A percentile compares a stretch with the other conserved stretches of the same genome.
Conservation (phyloP, 1,140 invertebrate genomes). For the Drosophila auraria region DNA sequence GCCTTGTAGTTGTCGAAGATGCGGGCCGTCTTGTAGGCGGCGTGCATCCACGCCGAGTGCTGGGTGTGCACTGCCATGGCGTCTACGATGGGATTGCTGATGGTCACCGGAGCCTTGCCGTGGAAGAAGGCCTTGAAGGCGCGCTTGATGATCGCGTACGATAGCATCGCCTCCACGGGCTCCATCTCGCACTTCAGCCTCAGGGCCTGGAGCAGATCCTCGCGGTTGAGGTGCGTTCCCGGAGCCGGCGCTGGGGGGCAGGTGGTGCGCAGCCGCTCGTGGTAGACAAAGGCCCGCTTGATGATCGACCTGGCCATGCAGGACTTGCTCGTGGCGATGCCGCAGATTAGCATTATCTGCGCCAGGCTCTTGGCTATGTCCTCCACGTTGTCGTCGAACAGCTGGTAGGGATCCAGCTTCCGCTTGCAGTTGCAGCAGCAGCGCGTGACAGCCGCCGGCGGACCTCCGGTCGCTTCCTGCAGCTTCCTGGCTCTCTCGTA, state of each 20-base stretch:
- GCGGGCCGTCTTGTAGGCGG: slow-evolving; percentile 54
- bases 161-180: slow-evolving; percentile 65
- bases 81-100: slow-evolving; percentile 66
- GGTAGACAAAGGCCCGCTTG: slow-evolving; percentile 68
- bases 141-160: slow-evolving; percentile 68
- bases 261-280: slow-evolving; percentile 52
- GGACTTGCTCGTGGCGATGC: slow-evolving; percentile 59
- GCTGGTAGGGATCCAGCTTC: slow-evolving; percentile 63
- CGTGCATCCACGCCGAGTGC: slow-evolving; percentile 63
- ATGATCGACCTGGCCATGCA: slow-evolving; percentile 60
- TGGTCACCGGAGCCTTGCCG: slow-evolving; percentile 51
- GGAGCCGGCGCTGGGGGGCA: slow-evolving; percentile 17
- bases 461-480: not conserved
- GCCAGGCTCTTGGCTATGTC: slow-evolving; percentile 63
- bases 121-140: slow-evolving; percentile 73
- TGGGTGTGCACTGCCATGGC: slow-evolving; percentile 56
- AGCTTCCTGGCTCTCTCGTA: slow-evolving; percentile 16
- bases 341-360: slow-evolving; percentile 71
- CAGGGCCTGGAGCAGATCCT: slow-evolving; percentile 67
- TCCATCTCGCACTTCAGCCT: slow-evolving; percentile 67
- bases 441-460: not conserved
- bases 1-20: slow-evolving; percentile 71
- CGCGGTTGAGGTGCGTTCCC: slow-evolving; percentile 52
- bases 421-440: slow-evolving; percentile 65
- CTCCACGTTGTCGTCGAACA: slow-evolving; percentile 70